Evolutionary conservation across 2,797 vertebrate genomes (phyloP), one percentile per base, ranked within the genome.

Genomic region (Phyllotis vaccarum): DNA sequence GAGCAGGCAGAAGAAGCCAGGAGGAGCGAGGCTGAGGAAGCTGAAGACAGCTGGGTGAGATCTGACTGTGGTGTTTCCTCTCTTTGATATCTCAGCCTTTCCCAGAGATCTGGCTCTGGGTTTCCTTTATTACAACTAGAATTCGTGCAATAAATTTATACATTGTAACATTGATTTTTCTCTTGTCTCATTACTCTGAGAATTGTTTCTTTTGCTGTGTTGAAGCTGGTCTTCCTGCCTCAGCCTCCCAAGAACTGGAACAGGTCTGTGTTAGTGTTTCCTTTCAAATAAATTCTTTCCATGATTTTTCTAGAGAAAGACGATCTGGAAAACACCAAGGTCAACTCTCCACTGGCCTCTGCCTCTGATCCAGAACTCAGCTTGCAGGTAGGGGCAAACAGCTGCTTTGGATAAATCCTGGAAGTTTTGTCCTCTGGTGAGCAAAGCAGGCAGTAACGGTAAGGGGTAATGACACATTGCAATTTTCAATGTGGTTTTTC

Each of bases 221-320:
- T 2, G 10, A 34, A 68, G 68, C 52, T 87, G 86, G 24, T 58
- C 17, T 58, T 88, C 70, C 68, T 34, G 52, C 68, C 37, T 72
- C n/a, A 22, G 27, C n/a, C 37, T 74, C 52, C 40, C 52, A 72
- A 88, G 86, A 74, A 56, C 9, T 56, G 68, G 70, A 74, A 5
- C 40, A 74, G 16, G 37, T 74, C 5, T 74, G 68, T 43, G 52
- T 12, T 74, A 46, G 17, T 54, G 19, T 89, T 86, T 19, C 52
- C n/a, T 96, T 54, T 96, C 31, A 34, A 75, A 92, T 81, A 96
- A 96, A 68, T 66, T 96, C 64, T 97, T 49, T 94, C 79, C 0
- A 0, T 96, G 1, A 94, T 72, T 98, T 98, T 98, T 94, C 49
- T 95, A 99, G 98, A 98, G 95, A 98, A 98, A 97, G 98, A 98